Conservation (phyloP, 2,797 vertebrate genomes). For the Enteromius fasciolatus region DNA sequence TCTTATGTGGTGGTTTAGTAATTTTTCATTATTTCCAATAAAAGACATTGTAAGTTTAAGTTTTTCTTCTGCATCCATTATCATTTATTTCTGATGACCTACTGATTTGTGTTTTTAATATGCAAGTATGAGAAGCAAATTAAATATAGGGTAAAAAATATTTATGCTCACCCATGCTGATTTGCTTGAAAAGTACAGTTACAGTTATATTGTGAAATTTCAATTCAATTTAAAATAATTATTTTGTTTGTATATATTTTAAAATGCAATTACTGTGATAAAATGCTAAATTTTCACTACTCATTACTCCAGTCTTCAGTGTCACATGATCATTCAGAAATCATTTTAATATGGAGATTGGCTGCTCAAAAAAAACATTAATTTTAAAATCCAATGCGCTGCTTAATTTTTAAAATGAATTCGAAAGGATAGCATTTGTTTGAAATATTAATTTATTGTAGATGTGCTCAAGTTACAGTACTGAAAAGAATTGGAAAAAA, state of each 20-base stretch:
- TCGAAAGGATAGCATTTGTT: neutral
- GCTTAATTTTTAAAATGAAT: neutral
- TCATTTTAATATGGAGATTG: neutral
- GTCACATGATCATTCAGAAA: neutral
- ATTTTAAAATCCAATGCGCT: neutral
- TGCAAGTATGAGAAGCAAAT: no score
- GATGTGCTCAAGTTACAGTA: neutral
- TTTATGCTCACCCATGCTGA: neutral
- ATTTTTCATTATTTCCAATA: conserved; percentile 71
- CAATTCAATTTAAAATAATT: neutral
- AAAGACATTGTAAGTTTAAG: conserved; percentile 59
- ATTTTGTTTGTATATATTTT: neutral
- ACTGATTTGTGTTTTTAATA: neutral
- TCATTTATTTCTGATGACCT: neutral
- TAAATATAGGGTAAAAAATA: neutral
- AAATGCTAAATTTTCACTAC: neutral
- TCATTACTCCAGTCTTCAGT: neutral
- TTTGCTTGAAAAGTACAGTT: neutral
- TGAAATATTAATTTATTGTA: neutral
- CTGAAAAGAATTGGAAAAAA: no score
- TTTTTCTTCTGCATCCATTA: neutral
- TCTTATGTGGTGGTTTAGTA: conserved; percentile 22
- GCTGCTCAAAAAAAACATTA: no score
- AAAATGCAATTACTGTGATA: neutral
- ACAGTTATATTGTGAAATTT: neutral